Evolutionary conservation across 1,140 invertebrate species (phyloP).

Genomic region (Drosophila dunni): DNA sequence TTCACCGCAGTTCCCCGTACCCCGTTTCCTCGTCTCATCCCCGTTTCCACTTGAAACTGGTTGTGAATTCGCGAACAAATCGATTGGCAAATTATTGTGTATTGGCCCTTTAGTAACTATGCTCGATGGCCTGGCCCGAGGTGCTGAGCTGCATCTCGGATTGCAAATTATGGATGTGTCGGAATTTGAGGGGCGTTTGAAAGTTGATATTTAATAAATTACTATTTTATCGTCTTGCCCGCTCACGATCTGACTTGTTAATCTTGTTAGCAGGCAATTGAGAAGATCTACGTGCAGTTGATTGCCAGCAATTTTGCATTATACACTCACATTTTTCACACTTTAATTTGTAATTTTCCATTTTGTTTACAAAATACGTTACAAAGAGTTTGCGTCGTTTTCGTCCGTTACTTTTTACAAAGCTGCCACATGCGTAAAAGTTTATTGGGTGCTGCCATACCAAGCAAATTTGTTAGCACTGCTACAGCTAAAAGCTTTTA

Average conservation of each 20-base stretch:
- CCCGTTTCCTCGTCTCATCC: background rate
- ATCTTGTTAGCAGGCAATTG: slow-evolving; percentile 67
- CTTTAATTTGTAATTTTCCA: background rate
- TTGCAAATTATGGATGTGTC: slow-evolving; percentile 72
- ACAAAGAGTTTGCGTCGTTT: background rate
- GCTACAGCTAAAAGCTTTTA: background rate
- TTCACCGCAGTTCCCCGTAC: background rate
- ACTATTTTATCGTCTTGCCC: slow-evolving; percentile 12
- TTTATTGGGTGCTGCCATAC: background rate
- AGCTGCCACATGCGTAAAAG: slow-evolving; percentile 2
- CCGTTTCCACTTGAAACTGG: slow-evolving; percentile 37
- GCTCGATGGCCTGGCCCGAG: slow-evolving; percentile 63
- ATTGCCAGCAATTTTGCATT: background rate
- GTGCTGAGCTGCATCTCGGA: slow-evolving; percentile 74
- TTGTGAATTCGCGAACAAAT: slow-evolving; percentile 71
- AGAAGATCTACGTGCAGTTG: background rate
- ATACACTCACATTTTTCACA: background rate
- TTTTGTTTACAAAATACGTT: background rate
- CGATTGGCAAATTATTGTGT: slow-evolving; percentile 79
- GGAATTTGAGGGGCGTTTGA: slow-evolving; percentile 55
- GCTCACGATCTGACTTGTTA: slow-evolving; percentile 50
- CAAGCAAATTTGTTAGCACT: background rate
- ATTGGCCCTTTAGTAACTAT: slow-evolving; percentile 55
- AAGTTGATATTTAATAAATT: slow-evolving; percentile 78
- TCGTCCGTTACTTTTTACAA: background rate